Evolutionary conservation across 30 jellyfish, hydroid and myxozoan genomes (phyloP).

Genomic region (Cassiopea xamachana): DNA sequence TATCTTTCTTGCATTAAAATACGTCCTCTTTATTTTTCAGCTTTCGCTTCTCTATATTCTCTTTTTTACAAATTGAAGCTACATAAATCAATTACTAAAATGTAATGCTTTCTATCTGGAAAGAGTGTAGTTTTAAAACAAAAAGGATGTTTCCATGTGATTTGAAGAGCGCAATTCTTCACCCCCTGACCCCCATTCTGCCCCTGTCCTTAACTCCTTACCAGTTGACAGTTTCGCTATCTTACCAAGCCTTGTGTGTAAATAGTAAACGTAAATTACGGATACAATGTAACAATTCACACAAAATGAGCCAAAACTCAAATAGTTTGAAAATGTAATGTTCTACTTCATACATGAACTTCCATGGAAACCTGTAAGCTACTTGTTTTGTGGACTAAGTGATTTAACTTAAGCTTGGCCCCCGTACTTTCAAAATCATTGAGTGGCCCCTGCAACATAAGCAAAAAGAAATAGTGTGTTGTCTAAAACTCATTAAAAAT

Average conservation of each 20-base stretch:
- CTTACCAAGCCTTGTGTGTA: neutral
- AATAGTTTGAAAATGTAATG: neutral
- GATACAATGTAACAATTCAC: neutral
- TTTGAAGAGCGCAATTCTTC: no score
- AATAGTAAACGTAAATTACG: neutral
- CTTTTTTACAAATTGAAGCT: no score
- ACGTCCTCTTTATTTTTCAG: no score
- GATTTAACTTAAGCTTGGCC: neutral
- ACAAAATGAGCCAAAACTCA: neutral
- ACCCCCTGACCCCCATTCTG: no score
- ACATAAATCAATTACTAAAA: no score
- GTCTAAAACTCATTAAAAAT: no score
- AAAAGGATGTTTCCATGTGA: no score
- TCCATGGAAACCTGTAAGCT: neutral
- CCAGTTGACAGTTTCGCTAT: neutral
- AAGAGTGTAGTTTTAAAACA: no score
- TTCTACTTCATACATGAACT: neutral
- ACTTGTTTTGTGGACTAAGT: neutral
- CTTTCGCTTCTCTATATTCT: no score
- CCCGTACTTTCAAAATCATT: neutral
- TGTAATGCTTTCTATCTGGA: no score
- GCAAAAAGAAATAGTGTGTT: neutral
- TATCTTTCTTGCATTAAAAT: no score
- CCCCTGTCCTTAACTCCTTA: neutral
- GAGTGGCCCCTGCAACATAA: neutral